Percentiles rank a stretch among this genome's conserved stretches.
Evolutionary conservation across 2,888 invertebrate species (phyloP).

Genomic region (Mythimna lalbum): DNA sequence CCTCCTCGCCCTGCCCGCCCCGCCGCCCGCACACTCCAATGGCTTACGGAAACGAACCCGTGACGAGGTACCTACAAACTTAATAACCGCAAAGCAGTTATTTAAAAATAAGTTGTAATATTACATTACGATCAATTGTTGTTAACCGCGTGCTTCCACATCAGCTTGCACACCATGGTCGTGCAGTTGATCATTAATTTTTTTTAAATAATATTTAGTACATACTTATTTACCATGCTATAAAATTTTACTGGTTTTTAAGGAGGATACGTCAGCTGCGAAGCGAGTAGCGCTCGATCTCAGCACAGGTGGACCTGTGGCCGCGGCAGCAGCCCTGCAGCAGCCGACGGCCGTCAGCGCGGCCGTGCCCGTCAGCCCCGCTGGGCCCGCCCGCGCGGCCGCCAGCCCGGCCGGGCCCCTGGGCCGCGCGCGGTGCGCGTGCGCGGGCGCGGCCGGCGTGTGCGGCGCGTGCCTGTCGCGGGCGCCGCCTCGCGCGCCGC

Average conservation of each 20-base stretch:
- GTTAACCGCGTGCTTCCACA: too few relatives aligned
- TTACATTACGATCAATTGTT: background rate
- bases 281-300: slow-evolving; percentile 82
- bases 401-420: slow-evolving; percentile 89
- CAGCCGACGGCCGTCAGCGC: too few relatives aligned
- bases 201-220: too few relatives aligned
- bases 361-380: slow-evolving; percentile 67
- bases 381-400: slow-evolving; percentile 90
- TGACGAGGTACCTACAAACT: slow-evolving; percentile 73
- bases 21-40: slow-evolving; percentile 76
- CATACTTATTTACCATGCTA: too few relatives aligned
- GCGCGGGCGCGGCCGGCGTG: slow-evolving; percentile 92
- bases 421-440: slow-evolving; percentile 90
- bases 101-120: background rate
- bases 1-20: slow-evolving; percentile 93
- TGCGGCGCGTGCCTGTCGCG: slow-evolving; percentile 92
- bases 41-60: slow-evolving; percentile 72
- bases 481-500: slow-evolving; percentile 93
- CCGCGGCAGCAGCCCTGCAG: slow-evolving; percentile 49
- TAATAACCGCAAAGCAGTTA: background rate
- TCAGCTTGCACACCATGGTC: background rate
- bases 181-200: background rate
- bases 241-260: background rate
- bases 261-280: slow-evolving; percentile 70
- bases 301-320: slow-evolving; percentile 59